Percentiles rank a stretch among this genome's conserved stretches.
Evolutionary conservation across 1,140 invertebrate genomes (phyloP).

Genomic region (Scylla paramamosain): DNA sequence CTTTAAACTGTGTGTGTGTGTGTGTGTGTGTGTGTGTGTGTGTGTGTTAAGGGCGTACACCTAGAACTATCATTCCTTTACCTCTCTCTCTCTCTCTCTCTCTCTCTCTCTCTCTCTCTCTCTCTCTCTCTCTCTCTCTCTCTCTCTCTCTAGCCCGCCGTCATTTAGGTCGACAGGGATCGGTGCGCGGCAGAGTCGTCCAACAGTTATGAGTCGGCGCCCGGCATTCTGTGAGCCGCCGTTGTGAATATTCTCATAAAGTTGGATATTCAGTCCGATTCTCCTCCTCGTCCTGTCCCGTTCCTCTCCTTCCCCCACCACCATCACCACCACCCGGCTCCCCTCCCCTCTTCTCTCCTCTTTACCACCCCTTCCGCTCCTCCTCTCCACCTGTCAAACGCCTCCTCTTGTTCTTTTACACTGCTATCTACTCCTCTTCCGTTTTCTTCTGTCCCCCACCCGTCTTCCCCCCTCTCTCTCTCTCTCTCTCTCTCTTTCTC

Average conservation of each 20-base stretch:
- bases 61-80: not conserved
- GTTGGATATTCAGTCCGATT: not conserved
- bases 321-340: not conserved
- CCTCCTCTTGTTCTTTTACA: not conserved
- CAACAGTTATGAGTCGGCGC: not conserved
- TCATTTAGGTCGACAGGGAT: too few species aligned
- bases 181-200: too few species aligned
- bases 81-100: not conserved
- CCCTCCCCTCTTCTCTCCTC: not conserved
- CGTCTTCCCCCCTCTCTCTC: not conserved
- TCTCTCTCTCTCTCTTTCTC: too few species aligned
- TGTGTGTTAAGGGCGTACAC: too few species aligned
- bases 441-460: not conserved
- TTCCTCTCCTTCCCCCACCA: not conserved
- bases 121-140: constrained; percentile 20
- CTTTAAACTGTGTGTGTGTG: too few species aligned
- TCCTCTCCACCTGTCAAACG: not conserved
- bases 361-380: not conserved
- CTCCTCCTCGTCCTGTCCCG: not conserved
- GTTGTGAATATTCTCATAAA: constrained; percentile 1
- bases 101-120: constrained; percentile 19
- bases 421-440: not conserved
- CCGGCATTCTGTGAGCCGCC: not conserved
- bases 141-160: not conserved
- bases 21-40: too few species aligned